Conservation (phyloP, 2,797 vertebrate species). For the Pangasius mekongensis region DNA sequence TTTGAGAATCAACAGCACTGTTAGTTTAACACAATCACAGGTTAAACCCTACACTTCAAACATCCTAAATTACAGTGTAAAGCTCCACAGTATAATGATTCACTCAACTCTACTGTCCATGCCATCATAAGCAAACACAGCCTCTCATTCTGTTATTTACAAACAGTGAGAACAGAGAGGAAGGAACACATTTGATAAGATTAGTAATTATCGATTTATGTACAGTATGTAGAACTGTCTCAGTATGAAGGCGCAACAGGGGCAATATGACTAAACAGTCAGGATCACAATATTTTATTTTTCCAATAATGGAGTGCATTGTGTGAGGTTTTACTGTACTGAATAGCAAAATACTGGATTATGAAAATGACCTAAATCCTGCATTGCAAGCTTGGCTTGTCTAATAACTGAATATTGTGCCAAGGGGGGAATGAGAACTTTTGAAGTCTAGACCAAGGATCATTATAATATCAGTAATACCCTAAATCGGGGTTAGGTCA, state of each 20-base stretch:
- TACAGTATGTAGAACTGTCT: neutral
- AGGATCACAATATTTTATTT: neutral
- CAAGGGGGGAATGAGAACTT: neutral
- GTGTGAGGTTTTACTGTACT: neutral
- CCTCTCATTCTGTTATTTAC: neutral
- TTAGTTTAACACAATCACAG: neutral
- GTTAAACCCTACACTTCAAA: neutral
- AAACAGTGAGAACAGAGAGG: neutral
- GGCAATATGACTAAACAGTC: neutral
- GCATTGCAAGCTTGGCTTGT: neutral
- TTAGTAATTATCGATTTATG: neutral
- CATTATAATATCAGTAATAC: slow-evolving; percentile 13
- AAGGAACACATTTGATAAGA: neutral
- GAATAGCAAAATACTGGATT: neutral
- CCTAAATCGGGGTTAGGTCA: neutral
- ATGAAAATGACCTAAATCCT: slow-evolving; percentile 15
- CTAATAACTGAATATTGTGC: neutral
- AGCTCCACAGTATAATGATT: neutral
- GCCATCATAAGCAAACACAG: neutral
- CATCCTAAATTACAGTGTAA: neutral
- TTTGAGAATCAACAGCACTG: neutral
- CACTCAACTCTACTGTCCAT: neutral
- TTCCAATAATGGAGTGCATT: neutral
- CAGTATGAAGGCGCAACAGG: neutral
- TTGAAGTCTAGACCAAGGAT: neutral